Percentiles rank a stretch among this genome's conserved stretches.
Evolutionary conservation across 2,113 vertebrate genomes (phyloP).

Genomic region (Procavia capensis): DNA sequence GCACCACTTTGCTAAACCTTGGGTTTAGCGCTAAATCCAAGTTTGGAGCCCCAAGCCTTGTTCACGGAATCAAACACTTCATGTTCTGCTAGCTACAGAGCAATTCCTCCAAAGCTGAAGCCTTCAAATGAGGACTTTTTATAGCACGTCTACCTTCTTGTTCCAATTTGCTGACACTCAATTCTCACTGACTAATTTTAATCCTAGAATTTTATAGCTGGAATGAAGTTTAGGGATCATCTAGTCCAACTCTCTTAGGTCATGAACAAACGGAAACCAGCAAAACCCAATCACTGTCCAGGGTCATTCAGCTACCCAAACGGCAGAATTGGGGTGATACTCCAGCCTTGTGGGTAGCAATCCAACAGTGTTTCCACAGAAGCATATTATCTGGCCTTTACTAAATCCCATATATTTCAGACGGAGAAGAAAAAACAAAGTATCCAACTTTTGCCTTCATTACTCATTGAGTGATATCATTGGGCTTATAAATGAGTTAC

Average conservation of each 20-base stretch:
- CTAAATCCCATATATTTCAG: constrained; percentile 8
- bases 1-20: not conserved
- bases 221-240: constrained; percentile 54
- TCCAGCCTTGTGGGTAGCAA: not conserved
- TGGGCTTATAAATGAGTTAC: constrained; percentile 38
- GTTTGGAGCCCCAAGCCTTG: not conserved
- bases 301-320: constrained; percentile 38
- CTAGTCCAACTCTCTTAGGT: constrained; percentile 26
- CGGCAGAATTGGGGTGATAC: not conserved
- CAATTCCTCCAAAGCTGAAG: not conserved
- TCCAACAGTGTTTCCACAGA: not conserved
- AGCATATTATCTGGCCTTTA: not conserved
- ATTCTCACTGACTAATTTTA: constrained; percentile 51
- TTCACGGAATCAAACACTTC: not conserved
- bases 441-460: not conserved
- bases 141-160: not conserved
- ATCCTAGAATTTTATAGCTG: constrained; percentile 52
- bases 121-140: not conserved
- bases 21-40: not conserved
- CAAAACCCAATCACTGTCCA: constrained; percentile 22
- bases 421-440: not conserved
- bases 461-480: not conserved
- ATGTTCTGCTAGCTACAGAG: not conserved
- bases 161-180: constrained; percentile 4
- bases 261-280: constrained; percentile 43